A percentile compares a stretch with the other conserved stretches of the same genome.
These are phyloP conservation scores for Archivesica marissinica DNA, from an alignment of 1,140 invertebrate genomes.

Conservation along the genomic window DNA sequence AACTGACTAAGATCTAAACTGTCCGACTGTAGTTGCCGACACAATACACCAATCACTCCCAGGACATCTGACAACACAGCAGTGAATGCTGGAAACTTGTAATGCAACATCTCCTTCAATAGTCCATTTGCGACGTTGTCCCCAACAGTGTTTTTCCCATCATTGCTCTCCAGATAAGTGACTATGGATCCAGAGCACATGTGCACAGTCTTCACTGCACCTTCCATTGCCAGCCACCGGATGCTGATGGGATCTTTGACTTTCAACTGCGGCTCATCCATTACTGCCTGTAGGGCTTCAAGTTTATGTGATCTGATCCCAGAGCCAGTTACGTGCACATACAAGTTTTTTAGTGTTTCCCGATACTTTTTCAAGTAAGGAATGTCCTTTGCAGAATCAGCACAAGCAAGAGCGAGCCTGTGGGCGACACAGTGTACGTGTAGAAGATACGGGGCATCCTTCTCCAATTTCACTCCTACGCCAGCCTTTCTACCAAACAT, in stretches of 20 bases:
- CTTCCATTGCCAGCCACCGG: slow-evolving; percentile 14
- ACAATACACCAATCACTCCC: too few relatives aligned
- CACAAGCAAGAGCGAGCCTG: slow-evolving; percentile 26
- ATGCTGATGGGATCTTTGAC: slow-evolving; percentile 13
- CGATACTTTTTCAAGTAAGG: slow-evolving; percentile 13
- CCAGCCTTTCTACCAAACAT: slow-evolving; percentile 39
- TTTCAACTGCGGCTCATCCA: neutral
- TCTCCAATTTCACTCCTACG: slow-evolving; percentile 53
- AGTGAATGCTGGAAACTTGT: too few relatives aligned
- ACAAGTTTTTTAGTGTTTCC: slow-evolving; percentile 6
- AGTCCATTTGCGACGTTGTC: too few relatives aligned
- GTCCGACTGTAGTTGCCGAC: too few relatives aligned
- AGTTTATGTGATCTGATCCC: slow-evolving; percentile 1
- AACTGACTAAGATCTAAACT: too few relatives aligned
- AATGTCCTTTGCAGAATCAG: slow-evolving; percentile 28
- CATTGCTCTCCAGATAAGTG: too few relatives aligned
- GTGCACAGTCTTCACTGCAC: neutral
- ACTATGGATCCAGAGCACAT: too few relatives aligned
- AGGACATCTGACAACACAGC: too few relatives aligned
- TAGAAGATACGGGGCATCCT: slow-evolving; percentile 27
- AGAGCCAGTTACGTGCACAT: neutral
- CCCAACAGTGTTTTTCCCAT: too few relatives aligned
- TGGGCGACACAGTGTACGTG: slow-evolving; percentile 57
- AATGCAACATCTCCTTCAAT: too few relatives aligned
- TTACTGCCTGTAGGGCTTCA: neutral